Evolutionary conservation across 2,113 vertebrate species (phyloP), one percentile per base, ranked within the genome.

Genomic region (Rhynchomys soricoides): DNA sequence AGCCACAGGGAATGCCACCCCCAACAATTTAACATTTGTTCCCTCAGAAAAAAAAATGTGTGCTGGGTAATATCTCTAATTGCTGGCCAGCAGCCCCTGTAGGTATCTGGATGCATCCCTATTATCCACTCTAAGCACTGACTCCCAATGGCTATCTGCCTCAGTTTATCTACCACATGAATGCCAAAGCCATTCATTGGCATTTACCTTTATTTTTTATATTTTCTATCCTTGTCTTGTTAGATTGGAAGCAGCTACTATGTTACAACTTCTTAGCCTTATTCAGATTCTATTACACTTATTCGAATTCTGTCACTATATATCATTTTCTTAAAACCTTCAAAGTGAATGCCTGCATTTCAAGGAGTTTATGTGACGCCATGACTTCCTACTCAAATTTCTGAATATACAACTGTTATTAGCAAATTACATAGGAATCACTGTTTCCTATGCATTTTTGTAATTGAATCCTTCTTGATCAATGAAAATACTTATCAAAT

Each of bases 401-500:
- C 43, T 79, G 70, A 95, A 70, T 93, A 94, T n/a, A 71, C 19
- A 75, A n/a, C 2, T 85, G 1, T 78, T 86, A n/a, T 86, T 95
- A 93, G 81, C 81, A 95, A 90, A 88, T 92, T 85, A 94, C 52
- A 74, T 21, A 5, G 5, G 55, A 90, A 85, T 85, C 26, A 75
- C 13, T 91, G 6, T 48, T 95, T 86, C 57, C 57, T 77, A 86
- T 19, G 70, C 12, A 91, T 50, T 93, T 93, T 88, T 50, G 74
- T 79, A 73, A 71, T 87, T 19, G 90, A 15, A 90, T 34, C 11
- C 68, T 48, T 90, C 45, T 93, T 74, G n/a, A 90, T 66, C 55
- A 91, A 89, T 77, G 74, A 81, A 97, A 94, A 88, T 79, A 87
- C 57, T 88, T 83, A 92, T 52, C 22, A 78, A 55, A 78, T 59